Base-by-base conservation (phyloP, 2,113 vertebrate genomes). In the Bos javanicus region DNA sequence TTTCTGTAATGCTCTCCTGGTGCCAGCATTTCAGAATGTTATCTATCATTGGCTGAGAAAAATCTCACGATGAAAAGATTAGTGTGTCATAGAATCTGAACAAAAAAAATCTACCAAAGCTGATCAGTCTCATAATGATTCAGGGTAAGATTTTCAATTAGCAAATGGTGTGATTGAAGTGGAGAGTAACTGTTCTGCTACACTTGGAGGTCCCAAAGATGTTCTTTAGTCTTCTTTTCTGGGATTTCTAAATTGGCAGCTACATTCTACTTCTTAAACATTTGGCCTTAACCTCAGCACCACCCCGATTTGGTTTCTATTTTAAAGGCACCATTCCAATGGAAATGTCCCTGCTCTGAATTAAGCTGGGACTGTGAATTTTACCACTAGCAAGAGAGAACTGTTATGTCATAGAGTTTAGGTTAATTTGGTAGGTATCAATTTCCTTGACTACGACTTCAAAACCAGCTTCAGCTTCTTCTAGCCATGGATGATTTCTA, bases 311-410 rank as follows among this genome's bases (percentile, higher is more conserved):
- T 81, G 30, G 80, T 86, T 97, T 98, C 96, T 98, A 95, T 94
- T 97, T 98, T 97, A 43, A 93, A 97, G 98, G 98, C 98, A 99
- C 98, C 98, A 96, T 98, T 95, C 97, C 36, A 97, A 96, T 78
- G 85, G 97, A 98, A 98, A 98, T 17, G 25, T 60, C 30, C 98
- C 98, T 96, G 90, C 97, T 97, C 97, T 46, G 97, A 95, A 84
- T 96, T 78, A 95, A 98, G 94, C 30, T 52, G 83, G 95, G 87
- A 80, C 94, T 88, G 7, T 95, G 94, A 52, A 90, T 98, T 83
- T 97, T 54, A 74, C 93, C 97, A 97, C 82, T 92, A 86, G 93
- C 88, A 12, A 71, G 67, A 23, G 48, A 6, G 74, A 93, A 74
- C 96, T 93, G 87, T 96, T 95, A 82, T 80, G 86, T 97, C 76